Percentiles rank a stretch among this genome's conserved stretches.
Conservation (phyloP, 2,113 vertebrate species). For the Oncorhynchus nerka region DNA sequence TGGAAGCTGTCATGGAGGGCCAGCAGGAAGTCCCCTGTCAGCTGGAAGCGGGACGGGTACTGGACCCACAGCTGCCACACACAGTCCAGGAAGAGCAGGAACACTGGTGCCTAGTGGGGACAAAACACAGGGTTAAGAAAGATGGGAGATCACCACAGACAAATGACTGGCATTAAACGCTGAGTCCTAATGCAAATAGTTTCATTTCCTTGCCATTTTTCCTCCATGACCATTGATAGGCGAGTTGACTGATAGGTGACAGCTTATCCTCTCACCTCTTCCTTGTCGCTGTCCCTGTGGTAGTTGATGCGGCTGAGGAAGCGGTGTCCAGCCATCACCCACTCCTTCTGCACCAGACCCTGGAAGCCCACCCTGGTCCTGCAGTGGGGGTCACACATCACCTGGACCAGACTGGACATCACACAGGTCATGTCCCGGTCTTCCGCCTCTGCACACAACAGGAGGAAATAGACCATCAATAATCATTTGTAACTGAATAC, state of each 20-base stretch:
- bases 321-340: constrained; percentile 88
- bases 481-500: neutral
- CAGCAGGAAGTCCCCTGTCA: constrained; percentile 86
- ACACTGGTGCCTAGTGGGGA: constrained; percentile 81
- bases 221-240: neutral
- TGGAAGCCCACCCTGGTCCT: constrained; percentile 86
- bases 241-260: neutral
- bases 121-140: neutral
- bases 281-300: constrained; percentile 69
- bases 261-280: constrained; percentile 72
- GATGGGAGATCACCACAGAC: too few species aligned
- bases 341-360: constrained; percentile 89
- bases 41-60: constrained; percentile 83
- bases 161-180: neutral
- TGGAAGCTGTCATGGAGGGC: constrained; percentile 87
- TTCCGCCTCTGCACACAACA: constrained; percentile 75
- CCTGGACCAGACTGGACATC: constrained; percentile 89
- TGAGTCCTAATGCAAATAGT: neutral
- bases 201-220: neutral
- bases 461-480: neutral
- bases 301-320: constrained; percentile 83
- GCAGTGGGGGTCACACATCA: constrained; percentile 83
- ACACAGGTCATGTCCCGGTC: constrained; percentile 90
- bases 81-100: constrained; percentile 92
- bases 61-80: constrained; percentile 90